These are phyloP conservation scores for Protodeltote pygarga DNA, from an alignment of 2,888 invertebrate genomes.

Conservation along the genomic window DNA sequence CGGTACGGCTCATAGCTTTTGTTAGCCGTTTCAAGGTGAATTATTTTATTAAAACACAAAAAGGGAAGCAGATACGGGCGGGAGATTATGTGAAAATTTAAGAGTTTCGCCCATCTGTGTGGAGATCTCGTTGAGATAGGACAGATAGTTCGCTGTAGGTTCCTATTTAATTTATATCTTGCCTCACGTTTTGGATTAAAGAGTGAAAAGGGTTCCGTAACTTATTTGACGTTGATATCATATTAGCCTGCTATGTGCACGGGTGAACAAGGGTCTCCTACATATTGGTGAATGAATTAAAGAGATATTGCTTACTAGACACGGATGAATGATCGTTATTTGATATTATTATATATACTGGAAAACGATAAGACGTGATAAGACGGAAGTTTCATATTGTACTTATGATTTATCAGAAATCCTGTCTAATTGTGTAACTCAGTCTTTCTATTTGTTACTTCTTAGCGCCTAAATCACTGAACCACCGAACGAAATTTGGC, in stretches of 20 bases:
- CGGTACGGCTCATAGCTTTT: constrained; percentile 71
- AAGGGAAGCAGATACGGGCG: constrained; percentile 60
- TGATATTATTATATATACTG: too few relatives aligned
- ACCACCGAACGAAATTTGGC: too few relatives aligned
- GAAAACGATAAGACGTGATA: too few relatives aligned
- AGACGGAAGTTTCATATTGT: too few relatives aligned
- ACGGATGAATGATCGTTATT: too few relatives aligned
- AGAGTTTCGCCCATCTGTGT: constrained; percentile 64
- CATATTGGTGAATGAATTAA: constrained; percentile 12
- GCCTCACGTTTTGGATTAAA: constrained; percentile 24
- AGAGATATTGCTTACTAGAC: constrained; percentile 8
- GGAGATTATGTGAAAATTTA: constrained; percentile 74
- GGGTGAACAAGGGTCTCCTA: constrained; percentile 12
- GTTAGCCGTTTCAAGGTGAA: constrained; percentile 71
- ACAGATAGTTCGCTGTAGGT: constrained; percentile 46
- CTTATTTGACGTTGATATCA: constrained; percentile 13
- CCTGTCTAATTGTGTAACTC: too few relatives aligned
- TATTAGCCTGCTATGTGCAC: constrained; percentile 16
- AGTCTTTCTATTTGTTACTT: too few relatives aligned
- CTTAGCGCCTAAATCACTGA: too few relatives aligned
- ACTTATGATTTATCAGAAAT: too few relatives aligned
- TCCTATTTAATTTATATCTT: constrained; percentile 43
- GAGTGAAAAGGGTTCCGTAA: constrained; percentile 15
- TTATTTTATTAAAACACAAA: constrained; percentile 77
- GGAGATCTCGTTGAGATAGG: constrained; percentile 59